Evolutionary conservation across 2,797 vertebrate species (phyloP).

Genomic region (Myoxocephalus aenaeus): DNA sequence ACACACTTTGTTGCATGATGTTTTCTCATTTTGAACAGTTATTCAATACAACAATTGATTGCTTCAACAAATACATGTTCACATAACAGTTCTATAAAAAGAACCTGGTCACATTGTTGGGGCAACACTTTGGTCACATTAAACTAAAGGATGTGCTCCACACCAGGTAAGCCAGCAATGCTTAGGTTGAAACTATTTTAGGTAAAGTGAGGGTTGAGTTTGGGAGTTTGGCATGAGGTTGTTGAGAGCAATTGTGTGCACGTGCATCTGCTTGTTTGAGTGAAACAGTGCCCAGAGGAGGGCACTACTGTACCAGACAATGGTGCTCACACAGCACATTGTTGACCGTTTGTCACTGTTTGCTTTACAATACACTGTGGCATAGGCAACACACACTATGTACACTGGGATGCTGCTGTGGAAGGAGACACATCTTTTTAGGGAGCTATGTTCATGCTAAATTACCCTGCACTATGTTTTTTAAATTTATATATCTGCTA

Average conservation of each 20-base stretch:
- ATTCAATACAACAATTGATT: neutral
- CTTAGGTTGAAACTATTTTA: neutral
- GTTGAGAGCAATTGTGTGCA: conserved; percentile 7
- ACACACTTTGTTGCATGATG: neutral
- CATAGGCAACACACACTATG: neutral
- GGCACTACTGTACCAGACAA: conserved; percentile 75
- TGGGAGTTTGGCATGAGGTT: neutral
- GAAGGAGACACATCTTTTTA: neutral
- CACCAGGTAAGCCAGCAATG: neutral
- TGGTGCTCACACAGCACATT: conserved; percentile 29
- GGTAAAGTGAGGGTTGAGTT: conserved; percentile 3
- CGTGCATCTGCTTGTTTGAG: conserved; percentile 7
- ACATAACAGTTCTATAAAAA: neutral
- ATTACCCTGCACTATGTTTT: neutral
- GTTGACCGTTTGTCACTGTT: conserved; percentile 41
- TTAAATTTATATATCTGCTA: neutral
- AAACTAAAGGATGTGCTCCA: neutral
- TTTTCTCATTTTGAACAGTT: neutral
- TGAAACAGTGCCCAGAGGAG: conserved; percentile 74
- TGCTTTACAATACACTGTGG: neutral
- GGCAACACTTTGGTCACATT: neutral
- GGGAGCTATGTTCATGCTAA: neutral
- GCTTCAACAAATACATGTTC: conserved; percentile 2
- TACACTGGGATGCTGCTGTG: neutral
- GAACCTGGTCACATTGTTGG: neutral